Percentiles rank a stretch among this genome's conserved stretches.
Evolutionary conservation across 1,140 invertebrate species (phyloP).

Genomic region (Ditylenchus dipsaci): DNA sequence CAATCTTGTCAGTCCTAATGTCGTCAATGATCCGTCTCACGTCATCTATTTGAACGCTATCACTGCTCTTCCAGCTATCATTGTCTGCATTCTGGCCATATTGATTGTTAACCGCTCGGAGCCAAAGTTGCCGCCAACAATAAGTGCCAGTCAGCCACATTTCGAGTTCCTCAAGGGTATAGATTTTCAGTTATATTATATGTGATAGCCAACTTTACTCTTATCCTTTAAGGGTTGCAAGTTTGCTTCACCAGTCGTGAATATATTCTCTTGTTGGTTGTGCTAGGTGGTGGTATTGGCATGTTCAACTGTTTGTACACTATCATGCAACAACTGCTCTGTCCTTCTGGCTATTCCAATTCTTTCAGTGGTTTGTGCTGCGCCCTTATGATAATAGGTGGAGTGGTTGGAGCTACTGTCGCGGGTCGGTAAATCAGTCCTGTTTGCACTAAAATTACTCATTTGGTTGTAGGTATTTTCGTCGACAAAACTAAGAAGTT

Average conservation of each 20-base stretch:
- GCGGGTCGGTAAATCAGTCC: conserved; percentile 26
- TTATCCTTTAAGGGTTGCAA: conserved; percentile 41
- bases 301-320: conserved; percentile 58
- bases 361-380: conserved; percentile 46
- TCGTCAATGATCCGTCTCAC: conserved; percentile 44
- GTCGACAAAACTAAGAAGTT: conserved; percentile 55
- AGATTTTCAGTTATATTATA: conserved; percentile 6
- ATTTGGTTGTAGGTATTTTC: conserved; percentile 49
- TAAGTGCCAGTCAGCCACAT: conserved; percentile 44
- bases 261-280: conserved; percentile 51
- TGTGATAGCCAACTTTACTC: conserved; percentile 5
- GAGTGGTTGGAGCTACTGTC: conserved; percentile 51
- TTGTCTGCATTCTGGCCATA: conserved; percentile 44
- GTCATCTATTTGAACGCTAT: conserved; percentile 49
- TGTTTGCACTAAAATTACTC: not conserved
- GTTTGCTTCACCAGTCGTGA: conserved; percentile 48
- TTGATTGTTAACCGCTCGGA: conserved; percentile 52
- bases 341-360: conserved; percentile 54
- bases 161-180: conserved; percentile 51
- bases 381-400: conserved; percentile 56
- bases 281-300: conserved; percentile 56
- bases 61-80: conserved; percentile 43
- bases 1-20: conserved; percentile 46
- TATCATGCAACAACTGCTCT: conserved; percentile 54
- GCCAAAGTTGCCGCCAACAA: conserved; percentile 53